Conservation (phyloP, 2,797 vertebrate genomes). For the Ctenochaetus hawaiiensis region DNA sequence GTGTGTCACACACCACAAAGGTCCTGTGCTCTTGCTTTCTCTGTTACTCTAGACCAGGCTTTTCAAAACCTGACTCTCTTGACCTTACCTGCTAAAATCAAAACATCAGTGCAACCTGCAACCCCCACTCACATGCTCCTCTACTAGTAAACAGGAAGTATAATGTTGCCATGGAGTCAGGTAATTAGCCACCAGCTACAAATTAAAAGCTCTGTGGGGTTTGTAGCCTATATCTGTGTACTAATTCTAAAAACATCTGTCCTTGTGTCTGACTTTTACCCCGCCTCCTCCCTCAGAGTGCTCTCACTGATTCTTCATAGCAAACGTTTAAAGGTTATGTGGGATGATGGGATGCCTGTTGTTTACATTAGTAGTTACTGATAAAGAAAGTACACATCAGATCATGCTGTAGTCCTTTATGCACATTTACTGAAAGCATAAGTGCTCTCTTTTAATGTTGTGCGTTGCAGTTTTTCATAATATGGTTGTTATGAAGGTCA, state of each 20-base stretch:
- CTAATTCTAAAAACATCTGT: background rate
- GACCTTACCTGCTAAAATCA: too few species aligned
- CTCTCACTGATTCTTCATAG: background rate
- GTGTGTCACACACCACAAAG: too few species aligned
- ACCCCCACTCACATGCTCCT: too few species aligned
- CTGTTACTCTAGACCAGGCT: too few species aligned
- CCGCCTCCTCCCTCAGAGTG: background rate
- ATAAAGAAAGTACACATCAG: background rate
- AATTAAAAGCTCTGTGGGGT: too few species aligned
- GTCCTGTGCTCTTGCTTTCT: too few species aligned
- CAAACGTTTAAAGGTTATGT: background rate
- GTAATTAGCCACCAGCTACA: too few species aligned
- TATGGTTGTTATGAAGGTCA: too few species aligned
- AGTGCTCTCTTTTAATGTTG: background rate
- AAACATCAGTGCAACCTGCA: too few species aligned
- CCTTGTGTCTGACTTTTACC: background rate
- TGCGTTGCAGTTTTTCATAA: background rate
- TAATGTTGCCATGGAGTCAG: background rate
- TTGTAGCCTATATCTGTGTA: background rate
- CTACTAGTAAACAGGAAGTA: background rate
- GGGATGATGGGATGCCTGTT: background rate
- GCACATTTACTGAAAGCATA: background rate
- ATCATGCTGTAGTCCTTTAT: background rate
- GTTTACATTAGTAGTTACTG: background rate
- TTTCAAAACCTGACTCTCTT: too few species aligned